Base-by-base conservation (phyloP, 2,888 invertebrate species). In the Entomobrya multifasciata region DNA sequence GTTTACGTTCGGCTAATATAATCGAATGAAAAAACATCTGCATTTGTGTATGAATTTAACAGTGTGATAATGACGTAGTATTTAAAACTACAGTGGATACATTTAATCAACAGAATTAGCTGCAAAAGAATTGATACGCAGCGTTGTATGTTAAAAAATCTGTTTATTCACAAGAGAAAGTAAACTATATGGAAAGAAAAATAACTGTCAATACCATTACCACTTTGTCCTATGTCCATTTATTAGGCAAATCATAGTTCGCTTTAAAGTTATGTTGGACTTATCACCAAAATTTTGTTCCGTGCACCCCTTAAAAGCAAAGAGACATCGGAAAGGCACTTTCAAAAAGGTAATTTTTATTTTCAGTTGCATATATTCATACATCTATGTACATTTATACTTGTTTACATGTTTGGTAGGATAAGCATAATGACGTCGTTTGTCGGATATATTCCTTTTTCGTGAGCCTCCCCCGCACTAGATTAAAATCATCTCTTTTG, bases 381-480 rank as follows among this genome's bases (percentile, higher is more conserved):
- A 47, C 5, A 22, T n/a, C 36, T 65, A 41, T 17, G 30, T 65
- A 1, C n/a, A 30, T 41, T 52, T 25, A n/a, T 62, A 30, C 44
- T 70, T 47, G n/a, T 25, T 27, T 11, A 13, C n/a, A n/a, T n/a
- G n/a, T n/a, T n/a, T n/a, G n/a, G n/a, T n/a, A n/a, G n/a, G n/a
- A n/a, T n/a, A n/a, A n/a, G n/a, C n/a, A n/a, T n/a, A n/a, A n/a
- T n/a, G n/a, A n/a, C n/a, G n/a, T n/a, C n/a, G n/a, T n/a, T n/a
- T n/a, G n/a, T n/a, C n/a, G n/a, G n/a, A n/a, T n/a, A n/a, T n/a
- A n/a, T n/a, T n/a, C n/a, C n/a, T n/a, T n/a, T n/a, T n/a, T n/a
- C n/a, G n/a, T n/a, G n/a, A 57, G 6, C 84, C 84, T 76, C 84
- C 84, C 85, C 85, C 85, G 85, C 85, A 85, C 76, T 55, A 20